These are phyloP conservation scores for Menidia menidia DNA, from an alignment of 2,797 vertebrate genomes.

Conservation along the genomic window DNA sequence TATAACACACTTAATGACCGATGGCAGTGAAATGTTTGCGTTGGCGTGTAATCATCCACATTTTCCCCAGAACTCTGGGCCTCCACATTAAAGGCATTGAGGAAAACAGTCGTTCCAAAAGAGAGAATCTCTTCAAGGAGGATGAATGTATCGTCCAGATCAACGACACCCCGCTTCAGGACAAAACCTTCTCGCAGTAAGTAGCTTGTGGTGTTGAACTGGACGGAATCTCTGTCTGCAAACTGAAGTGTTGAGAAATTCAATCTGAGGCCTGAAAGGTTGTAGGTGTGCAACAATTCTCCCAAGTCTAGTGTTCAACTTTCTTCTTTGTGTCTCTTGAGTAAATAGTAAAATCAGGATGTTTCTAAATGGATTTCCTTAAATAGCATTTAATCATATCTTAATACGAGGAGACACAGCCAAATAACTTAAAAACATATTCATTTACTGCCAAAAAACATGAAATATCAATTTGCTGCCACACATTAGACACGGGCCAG, in stretches of 20 bases:
- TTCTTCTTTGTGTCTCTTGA: neutral
- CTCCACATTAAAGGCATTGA: slow-evolving; percentile 93
- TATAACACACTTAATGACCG: neutral
- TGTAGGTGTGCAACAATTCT: no score
- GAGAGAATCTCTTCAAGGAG: slow-evolving; percentile 88
- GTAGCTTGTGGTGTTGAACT: slow-evolving; percentile 46
- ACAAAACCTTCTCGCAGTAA: slow-evolving; percentile 94
- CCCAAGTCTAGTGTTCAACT: no score
- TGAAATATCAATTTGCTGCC: neutral
- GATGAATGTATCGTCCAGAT: slow-evolving; percentile 95
- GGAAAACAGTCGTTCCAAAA: slow-evolving; percentile 88
- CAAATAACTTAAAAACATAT: neutral
- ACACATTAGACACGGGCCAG: neutral
- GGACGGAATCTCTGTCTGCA: neutral
- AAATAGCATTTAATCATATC: neutral
- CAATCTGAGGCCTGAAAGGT: neutral
- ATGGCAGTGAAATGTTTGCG: slow-evolving; percentile 7
- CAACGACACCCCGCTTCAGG: slow-evolving; percentile 88
- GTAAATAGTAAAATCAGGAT: neutral
- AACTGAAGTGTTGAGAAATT: neutral
- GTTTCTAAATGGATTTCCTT: neutral
- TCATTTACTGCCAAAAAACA: neutral
- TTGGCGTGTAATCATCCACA: neutral
- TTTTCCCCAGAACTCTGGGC: slow-evolving; percentile 87
- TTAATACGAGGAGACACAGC: neutral